Base-by-base conservation (phyloP, 2,888 invertebrate species). In the Cerceris rybyensis region DNA sequence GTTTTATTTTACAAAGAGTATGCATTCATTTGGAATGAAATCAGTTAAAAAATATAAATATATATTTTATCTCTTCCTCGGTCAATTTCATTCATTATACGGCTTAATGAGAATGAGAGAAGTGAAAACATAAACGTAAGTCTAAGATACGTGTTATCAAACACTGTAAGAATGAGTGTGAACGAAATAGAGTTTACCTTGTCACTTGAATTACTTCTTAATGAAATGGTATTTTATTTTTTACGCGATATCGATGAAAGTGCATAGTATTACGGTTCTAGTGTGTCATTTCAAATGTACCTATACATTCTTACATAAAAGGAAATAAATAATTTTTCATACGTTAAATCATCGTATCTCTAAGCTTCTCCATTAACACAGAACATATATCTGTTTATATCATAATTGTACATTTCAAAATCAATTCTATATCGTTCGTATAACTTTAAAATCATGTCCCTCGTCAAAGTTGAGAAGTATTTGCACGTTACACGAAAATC, bases 331-430 rank as follows among this genome's bases (percentile, higher is more conserved):
- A 72, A 52, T 82, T 66, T 72, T 66, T 78, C 60, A 42, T 80
- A 72, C 57, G 11, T 13, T n/a, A 64, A 54, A 66, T 11, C 39
- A 43, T 59, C 7, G 16, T 64, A n/a, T 49, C 46, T 52, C n/a
- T n/a, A 67, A 50, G 42, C 46, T n/a, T 41, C 74, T 54, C 59
- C 70, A 39, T 68, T 65, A 11, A 80, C 83, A 73, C 92, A 92
- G 70, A 86, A 79, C 13, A 90, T 69, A 65, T 92, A 92, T 49
- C 82, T 83, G 41, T 87, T 81, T 46, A 87, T 71, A 41, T 87
- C 78, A 60, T 92, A 93, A 78, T 90, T 81, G 69, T 92, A 92
- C 89, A 93, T 91, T 68, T 92, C 89, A 73, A 93, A 92, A 61
- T 93, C 93, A 9, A 91, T 82, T 82, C 87, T 88, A 54, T 92